These are phyloP conservation scores for Lucilia sericata DNA, from an alignment of 1,140 invertebrate genomes.

Conservation along the genomic window DNA sequence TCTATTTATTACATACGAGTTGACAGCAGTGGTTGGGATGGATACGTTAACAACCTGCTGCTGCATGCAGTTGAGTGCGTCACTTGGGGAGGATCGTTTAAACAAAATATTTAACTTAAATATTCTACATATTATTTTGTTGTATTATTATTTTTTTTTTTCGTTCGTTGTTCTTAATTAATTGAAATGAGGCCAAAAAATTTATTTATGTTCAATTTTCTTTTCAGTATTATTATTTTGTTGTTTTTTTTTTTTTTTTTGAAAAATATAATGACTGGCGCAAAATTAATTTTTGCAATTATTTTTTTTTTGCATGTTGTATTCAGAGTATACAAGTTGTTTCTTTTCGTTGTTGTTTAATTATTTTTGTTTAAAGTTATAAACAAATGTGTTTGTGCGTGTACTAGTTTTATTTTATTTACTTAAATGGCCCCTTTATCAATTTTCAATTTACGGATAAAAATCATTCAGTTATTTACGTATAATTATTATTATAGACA, in stretches of 20 bases:
- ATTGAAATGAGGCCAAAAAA: slow-evolving; percentile 38
- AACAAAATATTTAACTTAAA: slow-evolving; percentile 1
- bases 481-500: slow-evolving; percentile 12
- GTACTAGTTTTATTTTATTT: slow-evolving; percentile 4
- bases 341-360: not conserved
- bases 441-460: not conserved
- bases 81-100: not conserved
- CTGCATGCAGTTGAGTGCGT: not conserved
- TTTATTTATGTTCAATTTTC: slow-evolving; percentile 26
- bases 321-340: not conserved
- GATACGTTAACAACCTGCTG: slow-evolving; percentile 6
- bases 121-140: not conserved
- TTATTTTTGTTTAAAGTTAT: not conserved
- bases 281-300: slow-evolving; percentile 2
- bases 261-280: slow-evolving; percentile 8
- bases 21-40: not conserved
- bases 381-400: slow-evolving; percentile 21
- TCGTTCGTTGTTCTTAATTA: slow-evolving; percentile 30
- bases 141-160: not conserved
- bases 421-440: slow-evolving; percentile 16
- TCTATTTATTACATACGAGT: not conserved
- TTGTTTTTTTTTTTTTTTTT: not conserved
- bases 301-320: not conserved
- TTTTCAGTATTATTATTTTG: not conserved
- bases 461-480: not conserved